A percentile compares a stretch with the other conserved stretches of the same genome.
Evolutionary conservation across 2,888 invertebrate genomes (phyloP).

Genomic region (Torymus auratus): DNA sequence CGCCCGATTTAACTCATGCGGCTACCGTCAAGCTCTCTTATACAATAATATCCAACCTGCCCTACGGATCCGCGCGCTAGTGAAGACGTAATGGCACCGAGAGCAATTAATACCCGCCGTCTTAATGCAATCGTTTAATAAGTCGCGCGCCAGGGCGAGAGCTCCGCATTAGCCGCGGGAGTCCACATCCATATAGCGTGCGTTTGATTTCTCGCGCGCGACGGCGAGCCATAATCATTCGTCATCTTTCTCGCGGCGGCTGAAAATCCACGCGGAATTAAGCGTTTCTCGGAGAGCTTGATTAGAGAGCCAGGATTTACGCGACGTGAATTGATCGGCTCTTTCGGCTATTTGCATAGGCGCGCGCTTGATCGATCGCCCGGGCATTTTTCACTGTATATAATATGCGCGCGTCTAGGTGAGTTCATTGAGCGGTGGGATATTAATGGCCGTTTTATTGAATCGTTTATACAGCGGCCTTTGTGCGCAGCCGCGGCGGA

Average conservation of each 20-base stretch:
- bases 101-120: background rate
- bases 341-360: no score
- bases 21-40: no score
- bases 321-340: slow-evolving; percentile 2
- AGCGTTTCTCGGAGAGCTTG: no score
- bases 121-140: slow-evolving; percentile 15
- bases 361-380: no score
- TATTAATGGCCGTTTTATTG: no score
- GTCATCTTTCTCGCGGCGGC: slow-evolving; percentile 4
- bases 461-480: no score
- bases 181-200: background rate
- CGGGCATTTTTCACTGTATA: no score
- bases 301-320: background rate
- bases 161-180: slow-evolving; percentile 1
- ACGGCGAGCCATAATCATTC: background rate
- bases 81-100: slow-evolving; percentile 1
- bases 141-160: background rate
- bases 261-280: background rate
- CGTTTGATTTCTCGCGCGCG: slow-evolving; percentile 12
- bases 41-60: no score
- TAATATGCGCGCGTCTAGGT: no score
- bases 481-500: no score
- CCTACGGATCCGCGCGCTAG: background rate
- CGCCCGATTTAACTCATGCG: no score
- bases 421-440: no score